These are phyloP conservation scores for Morus bassanus DNA, from an alignment of 2,797 vertebrate species.

Conservation along the genomic window DNA sequence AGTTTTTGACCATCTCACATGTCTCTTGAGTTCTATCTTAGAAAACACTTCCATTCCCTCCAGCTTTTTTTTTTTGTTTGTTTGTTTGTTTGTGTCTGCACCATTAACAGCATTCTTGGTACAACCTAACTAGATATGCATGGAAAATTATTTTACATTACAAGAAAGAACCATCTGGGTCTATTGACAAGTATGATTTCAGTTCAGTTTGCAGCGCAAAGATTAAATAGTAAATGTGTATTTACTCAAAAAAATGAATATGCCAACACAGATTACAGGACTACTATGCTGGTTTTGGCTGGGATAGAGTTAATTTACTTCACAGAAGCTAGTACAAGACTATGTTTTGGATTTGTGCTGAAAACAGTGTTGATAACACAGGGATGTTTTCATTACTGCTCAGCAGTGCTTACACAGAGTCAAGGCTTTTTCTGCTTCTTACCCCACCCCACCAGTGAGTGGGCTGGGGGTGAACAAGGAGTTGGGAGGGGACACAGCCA, in stretches of 20 bases:
- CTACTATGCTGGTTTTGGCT: neutral
- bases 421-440: too few relatives aligned
- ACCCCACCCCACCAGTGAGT: too few relatives aligned
- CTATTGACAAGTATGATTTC: neutral
- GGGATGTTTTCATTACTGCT: too few relatives aligned
- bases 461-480: too few relatives aligned
- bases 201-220: neutral
- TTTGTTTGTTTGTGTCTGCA: neutral
- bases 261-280: neutral
- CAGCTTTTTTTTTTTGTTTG: neutral
- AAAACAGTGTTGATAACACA: too few relatives aligned
- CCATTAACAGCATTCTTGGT: neutral
- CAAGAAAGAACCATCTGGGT: neutral
- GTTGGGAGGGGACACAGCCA: too few relatives aligned
- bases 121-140: neutral
- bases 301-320: too few relatives aligned
- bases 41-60: neutral
- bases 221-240: neutral
- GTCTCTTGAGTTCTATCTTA: neutral
- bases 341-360: too few relatives aligned
- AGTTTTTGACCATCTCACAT: neutral
- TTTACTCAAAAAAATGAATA: neutral
- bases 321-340: too few relatives aligned
- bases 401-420: too few relatives aligned
- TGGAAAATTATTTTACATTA: neutral